Conservation (phyloP, 2,888 invertebrate species). For the Hemistola chrysoprasaria region DNA sequence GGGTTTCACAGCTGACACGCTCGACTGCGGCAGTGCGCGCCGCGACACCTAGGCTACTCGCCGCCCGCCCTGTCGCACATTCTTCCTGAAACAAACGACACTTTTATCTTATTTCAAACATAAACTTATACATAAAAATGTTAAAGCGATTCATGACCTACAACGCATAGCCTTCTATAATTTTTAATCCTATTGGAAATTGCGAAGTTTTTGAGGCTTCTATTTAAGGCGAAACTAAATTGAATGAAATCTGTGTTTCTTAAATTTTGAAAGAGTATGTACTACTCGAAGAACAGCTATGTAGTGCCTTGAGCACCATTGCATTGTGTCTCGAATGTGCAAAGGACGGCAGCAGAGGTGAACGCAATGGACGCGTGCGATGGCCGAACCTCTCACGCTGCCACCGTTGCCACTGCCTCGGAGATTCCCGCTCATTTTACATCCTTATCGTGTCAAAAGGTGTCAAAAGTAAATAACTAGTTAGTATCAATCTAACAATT, state of each 20-base stretch:
- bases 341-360: conserved; percentile 34
- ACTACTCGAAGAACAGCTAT: conserved; percentile 29
- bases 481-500: neutral
- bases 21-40: conserved; percentile 49
- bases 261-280: conserved; percentile 10
- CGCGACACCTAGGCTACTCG: conserved; percentile 29
- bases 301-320: conserved; percentile 36
- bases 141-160: too few species aligned
- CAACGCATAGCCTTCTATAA: too few species aligned
- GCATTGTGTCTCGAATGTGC: conserved; percentile 36
- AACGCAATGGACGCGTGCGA: conserved; percentile 71
- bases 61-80: conserved; percentile 6
- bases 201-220: too few species aligned
- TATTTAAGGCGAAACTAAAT: neutral
- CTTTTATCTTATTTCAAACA: too few species aligned
- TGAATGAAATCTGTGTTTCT: conserved; percentile 1
- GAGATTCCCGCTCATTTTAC: conserved; percentile 58
- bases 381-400: conserved; percentile 70
- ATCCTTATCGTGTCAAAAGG: conserved; percentile 73
- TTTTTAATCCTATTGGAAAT: too few species aligned
- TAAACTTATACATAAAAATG: too few species aligned
- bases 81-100: conserved; percentile 9
- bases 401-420: conserved; percentile 68
- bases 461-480: conserved; percentile 36
- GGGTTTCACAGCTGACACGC: conserved; percentile 24